Conservation (phyloP, 2,888 invertebrate genomes). For the Osmoderma eremita region DNA sequence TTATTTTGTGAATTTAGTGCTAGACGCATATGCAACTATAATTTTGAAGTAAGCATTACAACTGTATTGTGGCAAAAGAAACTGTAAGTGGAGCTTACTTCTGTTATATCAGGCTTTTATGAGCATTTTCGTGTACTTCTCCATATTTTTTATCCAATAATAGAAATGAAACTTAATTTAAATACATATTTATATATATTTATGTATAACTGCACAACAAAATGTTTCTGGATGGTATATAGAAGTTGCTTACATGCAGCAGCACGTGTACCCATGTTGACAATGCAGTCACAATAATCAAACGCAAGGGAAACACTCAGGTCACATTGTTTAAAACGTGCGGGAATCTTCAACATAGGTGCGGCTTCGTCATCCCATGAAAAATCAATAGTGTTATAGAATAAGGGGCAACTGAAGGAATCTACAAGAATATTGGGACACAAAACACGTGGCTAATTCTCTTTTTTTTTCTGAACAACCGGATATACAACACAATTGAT, state of each 20-base stretch:
- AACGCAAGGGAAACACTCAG: constrained; percentile 66
- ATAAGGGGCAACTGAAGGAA: constrained; percentile 61
- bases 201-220: no score
- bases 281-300: constrained; percentile 67
- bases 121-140: no score
- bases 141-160: no score
- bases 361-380: constrained; percentile 63
- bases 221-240: constrained; percentile 45
- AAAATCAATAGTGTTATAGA: constrained; percentile 63
- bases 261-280: constrained; percentile 91
- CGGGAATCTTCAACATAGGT: constrained; percentile 66
- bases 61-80: no score
- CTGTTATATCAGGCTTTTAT: no score
- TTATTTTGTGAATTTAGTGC: no score
- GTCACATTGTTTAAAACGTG: constrained; percentile 67
- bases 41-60: no score
- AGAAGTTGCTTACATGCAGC: constrained; percentile 84
- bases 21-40: no score
- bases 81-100: no score
- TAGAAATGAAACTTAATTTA: not conserved
- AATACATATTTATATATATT: not conserved
- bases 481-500: constrained; percentile 58
- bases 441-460: constrained; percentile 60
- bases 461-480: constrained; percentile 43
- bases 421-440: constrained; percentile 61